phyloP scores from a whole-genome alignment of 64 coral and sea anemone genomes.

The Pachyseris speciosa region DNA sequence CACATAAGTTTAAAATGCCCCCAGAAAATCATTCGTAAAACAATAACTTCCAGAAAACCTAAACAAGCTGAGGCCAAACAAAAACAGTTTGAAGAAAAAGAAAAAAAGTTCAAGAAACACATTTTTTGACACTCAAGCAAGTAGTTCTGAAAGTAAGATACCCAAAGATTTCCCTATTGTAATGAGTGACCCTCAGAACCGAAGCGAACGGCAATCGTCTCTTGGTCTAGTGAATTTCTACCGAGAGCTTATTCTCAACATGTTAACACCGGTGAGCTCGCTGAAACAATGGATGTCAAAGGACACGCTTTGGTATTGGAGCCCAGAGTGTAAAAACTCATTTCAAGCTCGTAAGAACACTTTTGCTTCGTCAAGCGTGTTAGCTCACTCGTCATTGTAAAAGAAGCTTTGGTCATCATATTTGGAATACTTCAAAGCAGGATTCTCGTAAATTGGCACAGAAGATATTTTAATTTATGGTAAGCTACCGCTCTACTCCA shows the following conservation, averaged over 20 bases:
- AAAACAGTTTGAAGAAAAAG: too few species aligned
- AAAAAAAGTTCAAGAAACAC: too few species aligned
- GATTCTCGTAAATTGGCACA: too few species aligned
- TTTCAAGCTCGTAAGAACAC: conserved; percentile 10
- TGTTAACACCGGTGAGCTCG: not conserved
- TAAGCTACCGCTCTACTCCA: not conserved
- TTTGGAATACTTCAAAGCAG: conserved; percentile 16
- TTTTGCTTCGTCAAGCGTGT: not conserved
- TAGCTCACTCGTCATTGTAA: conserved; percentile 23
- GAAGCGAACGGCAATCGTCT: conserved; percentile 7
- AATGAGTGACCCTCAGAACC: not conserved
- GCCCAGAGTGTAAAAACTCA: not conserved
- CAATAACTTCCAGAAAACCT: too few species aligned
- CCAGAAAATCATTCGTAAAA: not conserved
- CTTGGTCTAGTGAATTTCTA: conserved; percentile 25
- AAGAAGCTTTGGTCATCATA: too few species aligned
- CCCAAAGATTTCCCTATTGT: too few species aligned
- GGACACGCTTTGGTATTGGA: conserved; percentile 15
- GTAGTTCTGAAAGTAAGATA: too few species aligned
- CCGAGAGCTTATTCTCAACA: conserved; percentile 19
- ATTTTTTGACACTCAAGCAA: too few species aligned
- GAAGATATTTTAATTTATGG: not conserved
- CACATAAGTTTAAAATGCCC: conserved; percentile 30
- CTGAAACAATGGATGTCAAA: not conserved
- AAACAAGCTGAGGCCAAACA: too few species aligned